Percentiles rank a stretch among this genome's conserved stretches.
These are phyloP conservation scores for Oreonectes daqikongensis DNA, from an alignment of 2,797 vertebrate genomes.

Conservation along the genomic window DNA sequence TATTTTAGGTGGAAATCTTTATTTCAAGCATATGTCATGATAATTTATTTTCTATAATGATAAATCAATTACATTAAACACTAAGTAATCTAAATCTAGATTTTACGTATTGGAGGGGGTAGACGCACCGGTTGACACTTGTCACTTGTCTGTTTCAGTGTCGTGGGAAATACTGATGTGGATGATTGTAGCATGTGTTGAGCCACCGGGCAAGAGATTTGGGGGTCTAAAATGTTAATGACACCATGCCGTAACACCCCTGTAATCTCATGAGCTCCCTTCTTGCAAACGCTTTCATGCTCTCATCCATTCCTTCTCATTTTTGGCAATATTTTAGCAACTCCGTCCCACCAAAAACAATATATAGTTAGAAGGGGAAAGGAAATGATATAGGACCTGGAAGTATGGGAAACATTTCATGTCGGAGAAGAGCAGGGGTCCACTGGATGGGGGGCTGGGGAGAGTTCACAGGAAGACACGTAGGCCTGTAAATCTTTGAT, in stretches of 20 bases:
- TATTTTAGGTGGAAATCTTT: background rate
- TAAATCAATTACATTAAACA: background rate
- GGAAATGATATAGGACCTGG: slow-evolving; percentile 20
- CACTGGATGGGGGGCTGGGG: slow-evolving; percentile 20
- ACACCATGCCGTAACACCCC: slow-evolving; percentile 53
- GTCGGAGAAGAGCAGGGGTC: slow-evolving; percentile 36
- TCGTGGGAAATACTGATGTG: slow-evolving; percentile 29
- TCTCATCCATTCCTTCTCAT: slow-evolving; percentile 32
- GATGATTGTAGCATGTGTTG: slow-evolving; percentile 46
- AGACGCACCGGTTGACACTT: slow-evolving; percentile 12
- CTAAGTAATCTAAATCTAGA: background rate
- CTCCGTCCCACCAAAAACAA: background rate
- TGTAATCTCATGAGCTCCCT: slow-evolving; percentile 54
- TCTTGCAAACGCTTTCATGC: slow-evolving; percentile 24
- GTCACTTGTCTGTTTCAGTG: slow-evolving; percentile 45
- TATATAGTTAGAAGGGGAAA: background rate
- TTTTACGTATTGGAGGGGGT: slow-evolving; percentile 19
- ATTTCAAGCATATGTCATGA: background rate
- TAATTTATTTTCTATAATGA: background rate
- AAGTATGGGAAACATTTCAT: slow-evolving; percentile 40
- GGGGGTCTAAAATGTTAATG: slow-evolving; percentile 61
- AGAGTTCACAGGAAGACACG: slow-evolving; percentile 34
- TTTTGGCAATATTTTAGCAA: slow-evolving; percentile 14
- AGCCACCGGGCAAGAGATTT: slow-evolving; percentile 40
- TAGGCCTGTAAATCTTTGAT: slow-evolving; percentile 79